Evolutionary conservation across 2,797 vertebrate genomes (phyloP), one percentile per base, ranked within the genome.

Genomic region (Labroides dimidiatus): DNA sequence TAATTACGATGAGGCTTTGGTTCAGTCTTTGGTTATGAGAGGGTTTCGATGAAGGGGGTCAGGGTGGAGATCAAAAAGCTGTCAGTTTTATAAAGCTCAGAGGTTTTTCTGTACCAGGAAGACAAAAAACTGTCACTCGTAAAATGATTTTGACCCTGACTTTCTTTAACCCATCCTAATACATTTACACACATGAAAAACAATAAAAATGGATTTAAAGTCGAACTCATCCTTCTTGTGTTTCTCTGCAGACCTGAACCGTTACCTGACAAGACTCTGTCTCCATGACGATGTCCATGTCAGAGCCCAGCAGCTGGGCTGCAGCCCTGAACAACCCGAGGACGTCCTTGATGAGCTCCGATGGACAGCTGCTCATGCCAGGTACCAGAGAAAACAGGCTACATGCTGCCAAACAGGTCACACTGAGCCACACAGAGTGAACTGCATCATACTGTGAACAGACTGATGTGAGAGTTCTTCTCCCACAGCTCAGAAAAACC

Each of bases 281-380:
- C 86, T 90, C 86, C 47, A 93, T 94, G 93, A 92, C 90, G n/a
- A 91, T 96, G 85, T 92, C 94, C 71, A 93, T 95, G 89, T 95
- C 95, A 2, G 94, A 96, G 82, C 94, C 94, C 8, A 91, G 87
- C 9, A 91, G 94, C 66, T 96, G 94, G 94, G 89, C 93, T 69
- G 94, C 94, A 6, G 94, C 95, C 15, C 95, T 96, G 94, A 96
- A 94, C 92, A 95, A 94, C 78, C 91, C 95, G 48, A 94, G 94
- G 50, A 95, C 95, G 95, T 86, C 93, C 77, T 94, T 93, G 10
- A 89, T 95, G 88, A 92, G 93, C 78, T 93, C 95, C 85, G 91
- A 93, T 0, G 95, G 93, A 84, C 95, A 95, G 67, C 93, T 93
- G 21, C 94, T 96, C 51, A 84, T 94, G 83, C 90, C 94, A 83